Percentiles rank a stretch among this genome's conserved stretches.
Conservation (phyloP, 2,113 vertebrate species). For the Muntiacus muntjak region DNA sequence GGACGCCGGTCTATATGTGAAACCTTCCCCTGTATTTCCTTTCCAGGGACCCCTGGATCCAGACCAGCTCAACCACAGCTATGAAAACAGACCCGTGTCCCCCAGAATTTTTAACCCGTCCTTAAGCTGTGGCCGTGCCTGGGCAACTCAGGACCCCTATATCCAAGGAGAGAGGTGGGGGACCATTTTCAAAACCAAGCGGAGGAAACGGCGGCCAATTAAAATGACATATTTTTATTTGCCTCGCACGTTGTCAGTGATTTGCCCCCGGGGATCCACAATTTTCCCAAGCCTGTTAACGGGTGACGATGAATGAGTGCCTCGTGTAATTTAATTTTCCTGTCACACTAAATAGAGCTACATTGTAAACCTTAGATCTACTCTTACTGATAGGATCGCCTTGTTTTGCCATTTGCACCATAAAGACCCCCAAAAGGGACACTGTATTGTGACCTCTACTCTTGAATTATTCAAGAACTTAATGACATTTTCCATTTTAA, state of each 20-base stretch:
- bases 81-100: background rate
- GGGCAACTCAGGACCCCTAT: background rate
- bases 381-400: slow-evolving; percentile 75
- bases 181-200: slow-evolving; percentile 33
- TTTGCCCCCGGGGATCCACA: slow-evolving; percentile 83
- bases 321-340: slow-evolving; percentile 89
- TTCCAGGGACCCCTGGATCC: background rate
- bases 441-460: slow-evolving; percentile 68
- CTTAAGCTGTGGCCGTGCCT: background rate
- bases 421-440: slow-evolving; percentile 78
- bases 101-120: background rate
- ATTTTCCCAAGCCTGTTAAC: slow-evolving; percentile 87
- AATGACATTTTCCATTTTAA: slow-evolving; percentile 76
- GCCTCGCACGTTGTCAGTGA: slow-evolving; percentile 21
- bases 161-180: background rate
- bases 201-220: slow-evolving; percentile 52
- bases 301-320: slow-evolving; percentile 83
- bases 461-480: slow-evolving; percentile 77
- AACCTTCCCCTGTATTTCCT: background rate
- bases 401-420: slow-evolving; percentile 82
- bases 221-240: slow-evolving; percentile 69
- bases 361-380: slow-evolving; percentile 82
- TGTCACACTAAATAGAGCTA: slow-evolving; percentile 86
- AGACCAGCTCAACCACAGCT: background rate
- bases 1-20: background rate